phyloP scores from a whole-genome alignment of 2,888 invertebrate genomes.

The Ferrisia virgata region DNA sequence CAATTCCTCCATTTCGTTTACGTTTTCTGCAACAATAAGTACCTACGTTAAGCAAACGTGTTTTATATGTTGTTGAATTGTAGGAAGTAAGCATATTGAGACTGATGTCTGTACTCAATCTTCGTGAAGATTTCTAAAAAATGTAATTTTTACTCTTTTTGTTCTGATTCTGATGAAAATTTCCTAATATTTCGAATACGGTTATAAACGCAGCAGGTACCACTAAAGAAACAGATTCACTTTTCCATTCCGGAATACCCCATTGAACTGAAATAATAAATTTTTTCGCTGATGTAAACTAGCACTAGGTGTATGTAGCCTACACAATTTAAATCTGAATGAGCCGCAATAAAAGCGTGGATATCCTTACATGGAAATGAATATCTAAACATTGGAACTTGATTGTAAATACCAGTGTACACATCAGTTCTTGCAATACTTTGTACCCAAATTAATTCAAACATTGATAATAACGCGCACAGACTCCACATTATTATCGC shows the following conservation, averaged over 20 bases:
- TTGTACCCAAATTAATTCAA: background rate
- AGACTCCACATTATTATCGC: slow-evolving; percentile 14
- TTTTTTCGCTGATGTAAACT: background rate
- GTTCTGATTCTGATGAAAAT: slow-evolving; percentile 42
- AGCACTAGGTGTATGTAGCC: too few relatives aligned
- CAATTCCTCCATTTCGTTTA: background rate
- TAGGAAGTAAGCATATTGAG: too few relatives aligned
- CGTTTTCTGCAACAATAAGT: background rate
- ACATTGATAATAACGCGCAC: slow-evolving; percentile 15
- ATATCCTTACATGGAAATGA: slow-evolving; percentile 13
- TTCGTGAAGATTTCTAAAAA: too few relatives aligned
- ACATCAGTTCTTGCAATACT: slow-evolving; percentile 27
- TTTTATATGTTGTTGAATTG: too few relatives aligned
- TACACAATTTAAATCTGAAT: background rate
- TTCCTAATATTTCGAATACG: slow-evolving; percentile 42
- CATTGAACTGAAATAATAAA: slow-evolving; percentile 45
- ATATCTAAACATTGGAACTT: background rate
- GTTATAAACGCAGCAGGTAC: slow-evolving; percentile 46
- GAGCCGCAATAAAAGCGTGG: background rate
- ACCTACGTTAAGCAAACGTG: too few relatives aligned
- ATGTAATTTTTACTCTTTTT: slow-evolving; percentile 41
- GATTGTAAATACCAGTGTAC: background rate
- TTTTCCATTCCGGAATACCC: slow-evolving; percentile 44
- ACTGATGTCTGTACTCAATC: too few relatives aligned
- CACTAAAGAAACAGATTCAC: slow-evolving; percentile 24